phyloP scores from a whole-genome alignment of 1,140 invertebrate species.

The Akabosia matsudoensis region DNA sequence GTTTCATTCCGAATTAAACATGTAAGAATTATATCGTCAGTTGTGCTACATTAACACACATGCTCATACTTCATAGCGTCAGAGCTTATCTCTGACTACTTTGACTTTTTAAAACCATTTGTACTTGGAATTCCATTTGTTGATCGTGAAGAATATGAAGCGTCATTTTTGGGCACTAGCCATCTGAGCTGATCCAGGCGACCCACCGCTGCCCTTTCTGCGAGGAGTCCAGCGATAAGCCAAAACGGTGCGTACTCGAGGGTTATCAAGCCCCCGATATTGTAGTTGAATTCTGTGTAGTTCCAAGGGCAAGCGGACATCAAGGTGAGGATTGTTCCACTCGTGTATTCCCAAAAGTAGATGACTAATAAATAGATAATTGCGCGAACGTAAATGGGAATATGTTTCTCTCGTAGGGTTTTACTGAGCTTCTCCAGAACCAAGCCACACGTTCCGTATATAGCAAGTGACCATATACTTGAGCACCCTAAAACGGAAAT shows the following conservation, averaged over 20 bases:
- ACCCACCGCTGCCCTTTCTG: constrained; percentile 52
- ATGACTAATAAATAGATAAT: constrained; percentile 56
- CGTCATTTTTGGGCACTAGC: constrained; percentile 5
- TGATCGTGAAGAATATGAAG: neutral
- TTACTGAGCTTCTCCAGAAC: constrained; percentile 54
- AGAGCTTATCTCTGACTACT: neutral
- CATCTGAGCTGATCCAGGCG: constrained; percentile 51
- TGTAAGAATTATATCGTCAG: neutral
- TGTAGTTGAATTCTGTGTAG: constrained; percentile 54
- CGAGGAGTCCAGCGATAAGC: constrained; percentile 51
- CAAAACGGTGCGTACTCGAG: constrained; percentile 59
- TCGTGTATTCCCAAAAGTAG: constrained; percentile 57
- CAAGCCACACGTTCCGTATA: constrained; percentile 55
- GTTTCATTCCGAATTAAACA: no score
- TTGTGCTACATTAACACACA: neutral
- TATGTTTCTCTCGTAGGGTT: constrained; percentile 45
- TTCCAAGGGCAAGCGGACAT: constrained; percentile 59
- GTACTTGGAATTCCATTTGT: neutral
- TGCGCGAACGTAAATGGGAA: constrained; percentile 52
- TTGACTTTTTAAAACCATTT: neutral
- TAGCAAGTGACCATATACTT: constrained; percentile 56
- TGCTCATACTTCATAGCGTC: neutral
- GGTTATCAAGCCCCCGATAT: constrained; percentile 57
- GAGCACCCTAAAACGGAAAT: constrained; percentile 50
- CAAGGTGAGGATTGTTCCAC: constrained; percentile 54